Evolutionary conservation across 2,888 invertebrate species (phyloP).

Genomic region (Drosophila fungiperda): DNA sequence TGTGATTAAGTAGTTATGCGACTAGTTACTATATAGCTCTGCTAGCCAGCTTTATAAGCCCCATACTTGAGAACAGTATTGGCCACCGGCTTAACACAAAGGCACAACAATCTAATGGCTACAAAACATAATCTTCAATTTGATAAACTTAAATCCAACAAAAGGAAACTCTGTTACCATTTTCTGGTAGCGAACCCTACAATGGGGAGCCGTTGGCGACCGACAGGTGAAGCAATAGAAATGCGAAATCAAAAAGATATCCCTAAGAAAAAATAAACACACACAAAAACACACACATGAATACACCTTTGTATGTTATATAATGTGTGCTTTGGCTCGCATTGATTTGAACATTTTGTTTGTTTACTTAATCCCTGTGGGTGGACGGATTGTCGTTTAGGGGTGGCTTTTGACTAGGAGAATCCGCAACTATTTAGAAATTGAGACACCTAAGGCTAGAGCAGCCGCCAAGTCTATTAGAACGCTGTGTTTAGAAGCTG

Average conservation of each 20-base stretch:
- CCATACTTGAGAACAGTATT: constrained; percentile 16
- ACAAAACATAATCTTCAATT: constrained; percentile 69
- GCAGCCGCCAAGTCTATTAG: constrained; percentile 56
- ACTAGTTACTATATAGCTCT: background rate
- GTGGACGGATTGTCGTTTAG: background rate
- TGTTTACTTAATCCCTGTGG: constrained; percentile 49
- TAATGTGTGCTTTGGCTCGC: constrained; percentile 36
- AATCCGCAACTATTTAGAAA: constrained; percentile 68
- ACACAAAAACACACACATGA: constrained; percentile 6
- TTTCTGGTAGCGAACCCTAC: constrained; percentile 42
- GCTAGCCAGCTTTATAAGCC: background rate
- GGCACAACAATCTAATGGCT: constrained; percentile 57
- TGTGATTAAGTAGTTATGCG: constrained; percentile 5
- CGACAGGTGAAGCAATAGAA: constrained; percentile 27
- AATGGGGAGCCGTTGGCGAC: constrained; percentile 42
- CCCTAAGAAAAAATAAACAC: constrained; percentile 33
- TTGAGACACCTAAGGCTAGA: constrained; percentile 71
- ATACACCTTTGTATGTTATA: constrained; percentile 22
- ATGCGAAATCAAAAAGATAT: constrained; percentile 56
- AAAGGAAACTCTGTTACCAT: constrained; percentile 43
- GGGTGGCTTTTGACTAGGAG: background rate
- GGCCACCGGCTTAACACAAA: constrained; percentile 8
- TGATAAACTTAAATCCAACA: constrained; percentile 64
- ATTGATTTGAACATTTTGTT: constrained; percentile 64
- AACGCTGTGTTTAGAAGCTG: constrained; percentile 71